Percentiles rank a stretch among this genome's conserved stretches.
These are phyloP conservation scores for Geopemphigus sp. DNA, from an alignment of 1,140 invertebrate genomes.

Conservation along the genomic window DNA sequence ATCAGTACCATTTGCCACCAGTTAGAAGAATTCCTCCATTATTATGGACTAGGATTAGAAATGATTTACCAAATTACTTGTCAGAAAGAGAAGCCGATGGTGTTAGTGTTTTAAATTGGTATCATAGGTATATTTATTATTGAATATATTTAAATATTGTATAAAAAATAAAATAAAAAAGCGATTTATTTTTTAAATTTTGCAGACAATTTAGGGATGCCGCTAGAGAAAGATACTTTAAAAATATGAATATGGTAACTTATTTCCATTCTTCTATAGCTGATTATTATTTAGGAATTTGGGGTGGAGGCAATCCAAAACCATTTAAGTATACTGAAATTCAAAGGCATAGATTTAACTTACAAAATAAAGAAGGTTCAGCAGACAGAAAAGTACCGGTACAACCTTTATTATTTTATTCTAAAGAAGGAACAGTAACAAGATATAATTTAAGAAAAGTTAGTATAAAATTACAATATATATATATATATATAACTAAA, in stretches of 20 bases:
- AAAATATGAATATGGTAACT: slow-evolving; percentile 92
- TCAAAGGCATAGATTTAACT: slow-evolving; percentile 76
- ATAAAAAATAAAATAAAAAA: neutral
- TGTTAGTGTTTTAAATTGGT: slow-evolving; percentile 97
- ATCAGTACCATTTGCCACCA: slow-evolving; percentile 96
- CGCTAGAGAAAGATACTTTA: slow-evolving; percentile 92
- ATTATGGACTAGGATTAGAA: slow-evolving; percentile 91
- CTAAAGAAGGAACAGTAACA: slow-evolving; percentile 81
- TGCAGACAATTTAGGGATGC: slow-evolving; percentile 87
- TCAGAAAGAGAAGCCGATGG: slow-evolving; percentile 95
- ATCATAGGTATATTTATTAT: slow-evolving; percentile 65
- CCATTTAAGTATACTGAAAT: slow-evolving; percentile 97
- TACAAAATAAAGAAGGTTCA: slow-evolving; percentile 86
- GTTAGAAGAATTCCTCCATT: slow-evolving; percentile 91
- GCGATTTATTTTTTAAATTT: neutral
- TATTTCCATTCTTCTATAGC: slow-evolving; percentile 97
- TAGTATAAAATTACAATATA: slow-evolving; percentile 49
- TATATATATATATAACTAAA: slow-evolving; percentile 6
- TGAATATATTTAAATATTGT: neutral
- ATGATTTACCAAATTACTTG: slow-evolving; percentile 92
- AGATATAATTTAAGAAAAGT: slow-evolving; percentile 87
- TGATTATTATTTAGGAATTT: slow-evolving; percentile 95
- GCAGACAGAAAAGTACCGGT: slow-evolving; percentile 94
- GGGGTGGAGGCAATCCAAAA: slow-evolving; percentile 91
- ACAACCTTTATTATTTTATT: slow-evolving; percentile 89